Percentiles rank a stretch among this genome's conserved stretches.
Evolutionary conservation across 1,140 invertebrate genomes (phyloP).

Genomic region (Nasonia vitripennis): DNA sequence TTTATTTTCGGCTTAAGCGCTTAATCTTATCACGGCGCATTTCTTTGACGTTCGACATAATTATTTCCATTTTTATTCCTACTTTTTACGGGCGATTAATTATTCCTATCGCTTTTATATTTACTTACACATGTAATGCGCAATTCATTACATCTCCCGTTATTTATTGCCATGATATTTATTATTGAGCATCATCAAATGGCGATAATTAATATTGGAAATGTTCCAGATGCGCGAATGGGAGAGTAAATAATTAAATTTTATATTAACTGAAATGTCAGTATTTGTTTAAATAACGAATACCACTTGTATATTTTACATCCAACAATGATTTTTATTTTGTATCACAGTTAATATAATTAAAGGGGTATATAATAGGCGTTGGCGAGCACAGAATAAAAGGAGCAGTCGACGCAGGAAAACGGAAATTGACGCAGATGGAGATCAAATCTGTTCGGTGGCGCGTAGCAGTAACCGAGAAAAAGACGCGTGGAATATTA

Average conservation of each 20-base stretch:
- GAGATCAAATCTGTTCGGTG: slow-evolving; percentile 4
- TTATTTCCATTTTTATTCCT: background rate
- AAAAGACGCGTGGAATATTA: slow-evolving; percentile 26
- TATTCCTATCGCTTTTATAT: background rate
- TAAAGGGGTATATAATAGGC: background rate
- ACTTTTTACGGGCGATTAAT: slow-evolving; percentile 19
- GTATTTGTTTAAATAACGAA: too few species aligned
- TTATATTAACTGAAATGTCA: too few species aligned
- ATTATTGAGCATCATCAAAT: too few species aligned
- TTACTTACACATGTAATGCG: slow-evolving; percentile 1
- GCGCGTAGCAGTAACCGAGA: slow-evolving; percentile 12
- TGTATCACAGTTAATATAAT: background rate
- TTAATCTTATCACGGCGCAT: background rate
- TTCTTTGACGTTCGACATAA: slow-evolving; percentile 3
- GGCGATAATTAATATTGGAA: too few species aligned
- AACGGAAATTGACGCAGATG: slow-evolving; percentile 25
- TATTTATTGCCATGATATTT: background rate
- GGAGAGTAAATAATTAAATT: too few species aligned
- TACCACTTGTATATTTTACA: too few species aligned
- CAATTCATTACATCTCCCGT: background rate
- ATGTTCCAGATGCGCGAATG: too few species aligned
- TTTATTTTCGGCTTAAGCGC: background rate
- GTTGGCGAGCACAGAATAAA: background rate
- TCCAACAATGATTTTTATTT: too few species aligned
- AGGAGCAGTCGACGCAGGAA: background rate